phyloP scores from a whole-genome alignment of 2,888 invertebrate genomes.

The Pristionchus japonicus region DNA sequence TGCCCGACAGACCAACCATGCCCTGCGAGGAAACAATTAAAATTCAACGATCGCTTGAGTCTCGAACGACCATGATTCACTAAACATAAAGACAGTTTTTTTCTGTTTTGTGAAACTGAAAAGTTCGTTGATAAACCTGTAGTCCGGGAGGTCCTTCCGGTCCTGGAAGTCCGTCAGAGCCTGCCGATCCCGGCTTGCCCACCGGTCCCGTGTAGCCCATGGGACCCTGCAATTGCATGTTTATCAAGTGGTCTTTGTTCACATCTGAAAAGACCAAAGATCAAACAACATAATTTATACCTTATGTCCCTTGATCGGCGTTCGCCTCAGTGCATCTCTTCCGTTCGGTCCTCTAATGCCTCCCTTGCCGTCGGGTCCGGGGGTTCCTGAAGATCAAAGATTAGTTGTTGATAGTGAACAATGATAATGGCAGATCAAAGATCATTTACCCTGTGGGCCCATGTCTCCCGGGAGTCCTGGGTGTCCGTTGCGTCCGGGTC shows the following conservation, averaged over 20 bases:
- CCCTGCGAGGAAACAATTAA: neutral
- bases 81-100: neutral
- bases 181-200: slow-evolving; percentile 33
- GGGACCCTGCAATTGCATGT: no score
- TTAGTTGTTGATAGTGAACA: neutral
- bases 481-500: slow-evolving; percentile 42
- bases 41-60: neutral
- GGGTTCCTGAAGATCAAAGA: neutral
- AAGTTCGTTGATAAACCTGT: neutral
- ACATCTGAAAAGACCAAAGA: neutral
- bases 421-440: neutral
- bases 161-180: slow-evolving; percentile 29
- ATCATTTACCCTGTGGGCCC: neutral
- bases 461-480: slow-evolving; percentile 36
- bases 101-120: neutral
- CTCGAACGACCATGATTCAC: neutral
- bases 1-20: slow-evolving; percentile 27
- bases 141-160: slow-evolving; percentile 33
- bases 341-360: slow-evolving; percentile 36
- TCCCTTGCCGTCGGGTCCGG: slow-evolving; percentile 22
- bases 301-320: slow-evolving; percentile 31
- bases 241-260: no score
- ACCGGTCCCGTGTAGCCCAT: slow-evolving; percentile 14
- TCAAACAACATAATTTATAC: neutral
- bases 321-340: slow-evolving; percentile 21